phyloP scores from a whole-genome alignment of 2,113 vertebrate genomes.

The Xiphophorus hellerii region DNA sequence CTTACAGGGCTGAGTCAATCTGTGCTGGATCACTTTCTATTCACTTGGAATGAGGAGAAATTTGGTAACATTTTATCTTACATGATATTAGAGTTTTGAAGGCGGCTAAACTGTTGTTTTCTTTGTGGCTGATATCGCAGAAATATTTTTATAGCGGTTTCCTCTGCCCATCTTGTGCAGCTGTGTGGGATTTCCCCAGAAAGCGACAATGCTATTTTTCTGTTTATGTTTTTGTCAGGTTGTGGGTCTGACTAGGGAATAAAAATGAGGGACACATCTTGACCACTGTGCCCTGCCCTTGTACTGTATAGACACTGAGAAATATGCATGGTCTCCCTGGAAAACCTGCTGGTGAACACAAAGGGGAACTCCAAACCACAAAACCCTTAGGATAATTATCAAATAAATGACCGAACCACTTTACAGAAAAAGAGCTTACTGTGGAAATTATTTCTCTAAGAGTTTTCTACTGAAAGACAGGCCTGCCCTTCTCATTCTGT shows the following conservation, averaged over 20 bases:
- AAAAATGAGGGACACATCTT: constrained; percentile 40
- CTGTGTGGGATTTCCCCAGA: constrained; percentile 61
- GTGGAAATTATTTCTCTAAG: constrained; percentile 29
- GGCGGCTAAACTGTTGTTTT: background rate
- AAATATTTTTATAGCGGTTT: background rate
- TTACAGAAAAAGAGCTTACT: constrained; percentile 25
- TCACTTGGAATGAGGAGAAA: background rate
- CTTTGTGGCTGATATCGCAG: background rate
- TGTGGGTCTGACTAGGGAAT: constrained; percentile 29
- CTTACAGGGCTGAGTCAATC: background rate
- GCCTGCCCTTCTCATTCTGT: constrained; percentile 1
- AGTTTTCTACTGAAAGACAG: constrained; percentile 28
- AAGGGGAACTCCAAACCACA: constrained; percentile 68
- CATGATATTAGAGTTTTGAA: background rate
- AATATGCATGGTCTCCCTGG: background rate
- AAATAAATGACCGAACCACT: constrained; percentile 60
- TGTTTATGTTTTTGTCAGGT: constrained; percentile 13
- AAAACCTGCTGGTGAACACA: constrained; percentile 37
- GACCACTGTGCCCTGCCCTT: constrained; percentile 35
- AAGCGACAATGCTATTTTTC: constrained; percentile 21
- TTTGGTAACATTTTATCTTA: background rate
- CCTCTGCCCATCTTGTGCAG: constrained; percentile 4
- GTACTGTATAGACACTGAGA: constrained; percentile 10
- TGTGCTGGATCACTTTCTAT: constrained; percentile 6
- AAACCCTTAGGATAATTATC: constrained; percentile 58